Conservation (phyloP, 2,113 vertebrate genomes). For the Urocynchramus pylzowi region DNA sequence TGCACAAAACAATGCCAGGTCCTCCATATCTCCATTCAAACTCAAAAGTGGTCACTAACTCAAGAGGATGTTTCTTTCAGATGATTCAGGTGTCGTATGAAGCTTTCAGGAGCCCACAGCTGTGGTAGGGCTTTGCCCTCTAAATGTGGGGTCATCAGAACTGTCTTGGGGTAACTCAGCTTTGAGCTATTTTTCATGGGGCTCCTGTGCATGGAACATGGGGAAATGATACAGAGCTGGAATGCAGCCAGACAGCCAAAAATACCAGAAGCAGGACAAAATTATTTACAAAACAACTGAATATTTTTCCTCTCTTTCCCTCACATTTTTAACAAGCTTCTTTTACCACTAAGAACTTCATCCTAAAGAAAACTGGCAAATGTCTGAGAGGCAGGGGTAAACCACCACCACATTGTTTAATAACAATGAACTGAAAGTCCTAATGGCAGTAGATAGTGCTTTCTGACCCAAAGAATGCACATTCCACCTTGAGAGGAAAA, state of each 20-base stretch:
- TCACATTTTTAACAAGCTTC: neutral
- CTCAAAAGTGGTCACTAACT: neutral
- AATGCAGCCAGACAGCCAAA: neutral
- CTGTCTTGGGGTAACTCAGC: neutral
- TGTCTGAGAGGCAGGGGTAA: neutral
- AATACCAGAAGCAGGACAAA: neutral
- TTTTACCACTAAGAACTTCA: neutral
- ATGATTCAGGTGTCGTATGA: neutral
- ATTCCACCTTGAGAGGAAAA: neutral
- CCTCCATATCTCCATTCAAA: neutral
- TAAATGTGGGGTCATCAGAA: neutral
- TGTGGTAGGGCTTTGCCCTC: neutral
- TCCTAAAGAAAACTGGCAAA: neutral
- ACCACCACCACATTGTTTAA: neutral
- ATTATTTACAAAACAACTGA: conserved; percentile 1
- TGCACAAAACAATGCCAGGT: neutral
- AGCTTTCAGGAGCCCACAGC: neutral
- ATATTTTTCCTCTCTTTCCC: neutral
- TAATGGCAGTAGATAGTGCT: neutral
- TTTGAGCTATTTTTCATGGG: neutral
- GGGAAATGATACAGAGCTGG: neutral
- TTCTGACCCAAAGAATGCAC: neutral
- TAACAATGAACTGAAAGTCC: neutral
- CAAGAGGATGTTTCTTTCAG: neutral
- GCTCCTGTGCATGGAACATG: neutral